These are phyloP conservation scores for Diorhabda sublineata DNA, from an alignment of 1,140 invertebrate species.

Conservation along the genomic window DNA sequence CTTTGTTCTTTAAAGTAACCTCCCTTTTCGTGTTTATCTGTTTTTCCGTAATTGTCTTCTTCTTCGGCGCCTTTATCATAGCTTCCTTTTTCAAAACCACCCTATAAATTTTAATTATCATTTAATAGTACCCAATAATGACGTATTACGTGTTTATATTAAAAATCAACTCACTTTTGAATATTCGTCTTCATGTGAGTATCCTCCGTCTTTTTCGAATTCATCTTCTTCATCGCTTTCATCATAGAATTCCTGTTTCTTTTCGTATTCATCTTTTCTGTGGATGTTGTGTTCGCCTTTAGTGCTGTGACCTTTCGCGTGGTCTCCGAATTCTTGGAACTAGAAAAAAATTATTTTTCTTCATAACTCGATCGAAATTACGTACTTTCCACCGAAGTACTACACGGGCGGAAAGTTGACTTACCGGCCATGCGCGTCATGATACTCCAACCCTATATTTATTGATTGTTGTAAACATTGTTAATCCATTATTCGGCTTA, in stretches of 20 bases:
- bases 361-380: too few relatives aligned
- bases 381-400: too few relatives aligned
- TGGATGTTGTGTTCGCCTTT: conserved; percentile 68
- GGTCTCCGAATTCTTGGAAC: conserved; percentile 62
- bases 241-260: conserved; percentile 69
- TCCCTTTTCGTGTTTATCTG: conserved; percentile 55
- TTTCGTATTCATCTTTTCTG: conserved; percentile 71
- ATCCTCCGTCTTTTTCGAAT: conserved; percentile 60
- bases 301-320: conserved; percentile 66
- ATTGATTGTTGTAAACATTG: too few relatives aligned
- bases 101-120: conserved; percentile 23
- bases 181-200: conserved; percentile 53
- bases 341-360: conserved; percentile 30
- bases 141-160: too few relatives aligned
- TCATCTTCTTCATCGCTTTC: conserved; percentile 63
- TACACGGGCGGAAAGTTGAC: too few relatives aligned
- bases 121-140: too few relatives aligned
- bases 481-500: too few relatives aligned
- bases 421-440: too few relatives aligned
- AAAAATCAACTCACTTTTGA: conserved; percentile 46
- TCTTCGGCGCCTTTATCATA: conserved; percentile 50
- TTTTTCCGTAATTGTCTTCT: conserved; percentile 56
- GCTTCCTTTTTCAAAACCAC: conserved; percentile 47
- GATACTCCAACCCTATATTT: too few relatives aligned
- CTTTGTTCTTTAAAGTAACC: conserved; percentile 54